Conservation (phyloP, 2,797 vertebrate species). For the Ctenopoma multispine region DNA sequence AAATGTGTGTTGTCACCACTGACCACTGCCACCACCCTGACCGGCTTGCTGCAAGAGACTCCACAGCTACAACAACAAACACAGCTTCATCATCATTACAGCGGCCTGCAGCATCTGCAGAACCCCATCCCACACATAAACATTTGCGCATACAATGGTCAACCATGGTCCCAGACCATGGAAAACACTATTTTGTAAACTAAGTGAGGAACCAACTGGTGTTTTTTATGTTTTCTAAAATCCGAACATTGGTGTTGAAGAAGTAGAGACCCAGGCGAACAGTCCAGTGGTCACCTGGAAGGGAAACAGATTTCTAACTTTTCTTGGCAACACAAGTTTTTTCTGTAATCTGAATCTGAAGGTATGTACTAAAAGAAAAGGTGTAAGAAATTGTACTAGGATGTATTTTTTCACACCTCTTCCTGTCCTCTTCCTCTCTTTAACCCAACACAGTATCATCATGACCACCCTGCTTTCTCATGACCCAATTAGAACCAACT, state of each 20-base stretch:
- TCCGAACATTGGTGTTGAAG: slow-evolving; percentile 40
- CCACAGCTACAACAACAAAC: slow-evolving; percentile 78
- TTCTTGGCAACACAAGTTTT: no score
- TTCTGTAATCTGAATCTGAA: no score
- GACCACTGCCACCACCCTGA: slow-evolving; percentile 42
- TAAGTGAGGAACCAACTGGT: slow-evolving; percentile 40
- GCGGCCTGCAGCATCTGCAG: slow-evolving; percentile 62
- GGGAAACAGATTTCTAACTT: no score
- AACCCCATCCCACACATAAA: slow-evolving; percentile 48
- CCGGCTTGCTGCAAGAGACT: slow-evolving; percentile 53
- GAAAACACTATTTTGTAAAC: slow-evolving; percentile 52
- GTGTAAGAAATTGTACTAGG: no score
- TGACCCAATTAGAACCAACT: slow-evolving; percentile 26
- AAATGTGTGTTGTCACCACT: slow-evolving; percentile 66
- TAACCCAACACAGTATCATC: slow-evolving; percentile 37
- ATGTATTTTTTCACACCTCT: slow-evolving; percentile 8
- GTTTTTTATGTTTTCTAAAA: slow-evolving; percentile 51
- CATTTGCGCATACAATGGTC: slow-evolving; percentile 35
- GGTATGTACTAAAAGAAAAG: no score
- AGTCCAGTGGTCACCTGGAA: slow-evolving; percentile 16
- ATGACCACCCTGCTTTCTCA: slow-evolving; percentile 62
- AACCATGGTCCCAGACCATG: slow-evolving; percentile 37
- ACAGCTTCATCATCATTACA: slow-evolving; percentile 75
- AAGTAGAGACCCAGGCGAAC: slow-evolving; percentile 12
- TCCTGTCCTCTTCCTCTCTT: slow-evolving; percentile 1